These are phyloP conservation scores for Nyctalus aviator DNA, from an alignment of 2,797 vertebrate genomes.

Conservation along the genomic window DNA sequence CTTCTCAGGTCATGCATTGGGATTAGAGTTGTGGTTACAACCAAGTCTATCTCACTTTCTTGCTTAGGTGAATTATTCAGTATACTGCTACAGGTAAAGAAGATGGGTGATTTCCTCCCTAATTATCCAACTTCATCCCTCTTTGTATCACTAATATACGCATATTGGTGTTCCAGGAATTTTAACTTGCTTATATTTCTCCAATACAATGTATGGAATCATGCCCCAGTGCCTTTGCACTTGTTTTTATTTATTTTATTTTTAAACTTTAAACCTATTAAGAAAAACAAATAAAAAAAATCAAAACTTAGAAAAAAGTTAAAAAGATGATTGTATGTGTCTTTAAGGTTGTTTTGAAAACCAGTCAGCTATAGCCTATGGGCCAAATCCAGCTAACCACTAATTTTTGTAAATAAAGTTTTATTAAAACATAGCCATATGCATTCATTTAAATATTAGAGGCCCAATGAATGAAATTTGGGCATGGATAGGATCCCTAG, in stretches of 20 bases:
- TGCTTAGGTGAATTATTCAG: not conserved
- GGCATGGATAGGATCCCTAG: no score
- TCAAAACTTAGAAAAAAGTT: not conserved
- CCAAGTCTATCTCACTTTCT: not conserved
- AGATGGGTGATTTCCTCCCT: not conserved
- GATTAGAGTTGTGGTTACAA: not conserved
- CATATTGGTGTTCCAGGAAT: not conserved
- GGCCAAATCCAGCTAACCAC: not conserved
- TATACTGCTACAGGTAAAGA: not conserved
- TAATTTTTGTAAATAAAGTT: conserved; percentile 13
- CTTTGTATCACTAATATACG: not conserved
- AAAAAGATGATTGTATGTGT: not conserved
- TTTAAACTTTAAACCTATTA: not conserved
- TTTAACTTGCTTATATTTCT: not conserved
- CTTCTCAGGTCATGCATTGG: not conserved
- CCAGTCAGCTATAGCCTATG: not conserved
- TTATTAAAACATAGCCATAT: not conserved
- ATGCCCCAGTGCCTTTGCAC: not conserved
- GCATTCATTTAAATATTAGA: not conserved
- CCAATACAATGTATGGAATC: not conserved
- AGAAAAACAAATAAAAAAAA: not conserved
- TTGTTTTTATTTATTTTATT: not conserved
- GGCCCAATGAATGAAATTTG: no score
- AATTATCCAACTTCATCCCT: not conserved
- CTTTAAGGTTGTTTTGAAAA: not conserved